Percentiles rank a stretch among this genome's conserved stretches.
Evolutionary conservation across 2,797 vertebrate genomes (phyloP).

Genomic region (Protonibea diacanthus): DNA sequence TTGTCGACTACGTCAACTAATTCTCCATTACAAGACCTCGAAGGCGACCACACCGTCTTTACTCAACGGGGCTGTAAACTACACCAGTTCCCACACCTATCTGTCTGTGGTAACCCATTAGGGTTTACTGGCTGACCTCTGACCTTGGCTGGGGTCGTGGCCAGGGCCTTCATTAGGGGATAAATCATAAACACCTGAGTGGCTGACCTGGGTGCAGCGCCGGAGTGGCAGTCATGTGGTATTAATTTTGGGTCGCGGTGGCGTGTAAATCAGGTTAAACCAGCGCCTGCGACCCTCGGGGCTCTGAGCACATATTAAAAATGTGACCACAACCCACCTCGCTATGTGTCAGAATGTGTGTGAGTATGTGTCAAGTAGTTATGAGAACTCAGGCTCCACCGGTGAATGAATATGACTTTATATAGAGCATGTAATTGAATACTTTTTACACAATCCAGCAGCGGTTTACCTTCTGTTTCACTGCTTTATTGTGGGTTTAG

Average conservation of each 20-base stretch:
- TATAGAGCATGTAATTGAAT: constrained; percentile 65
- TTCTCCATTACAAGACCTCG: constrained; percentile 22
- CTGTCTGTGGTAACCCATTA: constrained; percentile 79
- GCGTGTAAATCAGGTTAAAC: constrained; percentile 84
- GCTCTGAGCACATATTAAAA: constrained; percentile 81
- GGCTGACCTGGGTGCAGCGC: constrained; percentile 73
- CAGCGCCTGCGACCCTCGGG: constrained; percentile 79
- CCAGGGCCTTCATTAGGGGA: constrained; percentile 80
- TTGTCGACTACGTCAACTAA: constrained; percentile 5
- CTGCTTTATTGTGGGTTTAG: constrained; percentile 29
- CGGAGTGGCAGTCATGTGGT: constrained; percentile 77
- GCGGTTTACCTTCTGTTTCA: constrained; percentile 35
- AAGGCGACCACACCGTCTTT: background rate
- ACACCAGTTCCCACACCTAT: constrained; percentile 76
- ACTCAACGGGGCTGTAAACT: constrained; percentile 51
- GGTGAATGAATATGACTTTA: constrained; percentile 52
- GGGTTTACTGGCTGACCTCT: constrained; percentile 79
- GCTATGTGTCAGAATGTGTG: constrained; percentile 51
- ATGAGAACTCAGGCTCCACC: constrained; percentile 48
- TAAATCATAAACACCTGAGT: constrained; percentile 86
- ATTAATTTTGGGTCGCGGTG: constrained; percentile 77
- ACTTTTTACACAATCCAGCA: constrained; percentile 49
- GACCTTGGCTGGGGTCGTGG: constrained; percentile 75
- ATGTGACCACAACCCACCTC: constrained; percentile 70
- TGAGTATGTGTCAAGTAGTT: constrained; percentile 49